Base-by-base conservation (phyloP, 1,140 invertebrate species). In the Manduca sexta region DNA sequence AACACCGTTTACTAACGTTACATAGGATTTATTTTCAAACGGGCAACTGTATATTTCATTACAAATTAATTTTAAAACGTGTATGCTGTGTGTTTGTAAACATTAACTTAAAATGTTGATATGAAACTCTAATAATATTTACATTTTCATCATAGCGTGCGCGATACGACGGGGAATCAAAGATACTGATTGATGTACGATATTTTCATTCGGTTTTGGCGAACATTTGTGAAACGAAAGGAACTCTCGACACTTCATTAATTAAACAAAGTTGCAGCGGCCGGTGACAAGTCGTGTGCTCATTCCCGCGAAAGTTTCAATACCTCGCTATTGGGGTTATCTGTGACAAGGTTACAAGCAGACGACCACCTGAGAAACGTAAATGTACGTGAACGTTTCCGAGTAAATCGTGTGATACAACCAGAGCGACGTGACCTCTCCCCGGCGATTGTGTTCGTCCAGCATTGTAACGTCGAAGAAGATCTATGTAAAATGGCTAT, bases 271-370 rank as follows among this genome's bases (percentile, higher is more conserved):
- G 31, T 47, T 63, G 49, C 59, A 49, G 51, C 52, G 37, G 49
- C 26, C 49, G 49, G 44, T 60, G 53, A 64, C 56, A 58, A 62
- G 52, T 54, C 52, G 50, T 58, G 72, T 70, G 60, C 72, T 59
- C 64, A 62, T 81, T 81, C 74, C 73, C 71, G 72, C 61, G 68
- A 59, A 74, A 76, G 53, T 78, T 78, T 76, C 73, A 67, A 76
- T 78, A 70, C 66, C 37, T 43, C 57, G 47, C 49, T 68, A 71
- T 70, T 59, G 68, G 63, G 66, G 74, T 73, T 71, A 79, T 77
- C 60, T 77, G 69, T 78, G 74, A 82, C 75, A 82, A 82, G 74
- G 78, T 69, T 78, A 67, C 56, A 69, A 60, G 56, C 52, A 64
- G 64, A 70, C 53, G 66, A 78, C 69, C 66, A 74, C 69, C 77